Base-by-base conservation (phyloP, 1,140 invertebrate genomes). In the Propsilocerus akamusi region DNA sequence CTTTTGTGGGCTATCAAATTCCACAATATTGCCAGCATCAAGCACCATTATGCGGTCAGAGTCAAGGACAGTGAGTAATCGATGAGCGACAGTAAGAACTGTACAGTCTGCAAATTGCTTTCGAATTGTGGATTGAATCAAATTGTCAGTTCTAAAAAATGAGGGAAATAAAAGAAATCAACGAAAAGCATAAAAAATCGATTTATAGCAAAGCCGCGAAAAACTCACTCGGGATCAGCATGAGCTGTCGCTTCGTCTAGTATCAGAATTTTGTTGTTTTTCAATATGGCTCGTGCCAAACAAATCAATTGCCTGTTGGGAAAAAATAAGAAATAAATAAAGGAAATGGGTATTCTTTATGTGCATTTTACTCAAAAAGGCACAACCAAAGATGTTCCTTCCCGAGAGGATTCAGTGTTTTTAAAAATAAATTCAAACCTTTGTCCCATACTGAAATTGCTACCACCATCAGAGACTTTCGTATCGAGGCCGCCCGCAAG, bases 1-100 rank as follows among this genome's bases (percentile, higher is more conserved):
- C 2, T 70, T 54, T 53, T 77, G 65, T 2, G 86, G 84, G 53
- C 76, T 72, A 55, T 82, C 83, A 61, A 80, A 86, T 66, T 90
- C 80, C 28, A 73, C 68, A 55, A 75, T 64, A 49, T 61, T 59
- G 6, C 77, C 77, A 12, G 71, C 72, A 58, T 81, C 76, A 68
- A 87, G 71, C 4, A 86, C 81, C 51, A 86, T 56, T 5, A 85
- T 72, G 62, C 46, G 12, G 25, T 57, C 62, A 24, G 59, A 65
- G 53, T 78, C 73, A 65, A 78, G 68, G 17, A 77, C 67, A 2
- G 74, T 76, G 57, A 85, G 72, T 11, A 86, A 62, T 41, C 84
- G 68, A 64, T 86, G 82, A 25, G 81, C 83, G 49, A 86, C 82
- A 2, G 81, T 81, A 8, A 86, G 61, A 20, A 85, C 79, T 1